Evolutionary conservation across 2,888 invertebrate genomes (phyloP).

Genomic region (Lycophotia porphyrea): DNA sequence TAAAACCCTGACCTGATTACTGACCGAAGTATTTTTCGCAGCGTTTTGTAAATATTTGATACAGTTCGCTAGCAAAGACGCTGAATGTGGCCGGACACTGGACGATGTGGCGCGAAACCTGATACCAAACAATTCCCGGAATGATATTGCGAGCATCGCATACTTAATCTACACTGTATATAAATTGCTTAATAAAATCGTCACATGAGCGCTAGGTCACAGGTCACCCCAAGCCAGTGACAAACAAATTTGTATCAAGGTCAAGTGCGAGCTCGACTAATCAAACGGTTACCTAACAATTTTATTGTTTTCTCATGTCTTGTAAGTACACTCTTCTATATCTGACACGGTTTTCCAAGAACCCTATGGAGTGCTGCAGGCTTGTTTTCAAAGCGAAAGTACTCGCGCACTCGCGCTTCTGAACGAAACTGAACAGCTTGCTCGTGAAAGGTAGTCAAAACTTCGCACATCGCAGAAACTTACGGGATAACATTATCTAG

Average conservation of each 20-base stretch:
- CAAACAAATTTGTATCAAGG: conserved; percentile 81
- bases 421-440: too few species aligned
- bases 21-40: conserved; percentile 50
- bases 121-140: conserved; percentile 66
- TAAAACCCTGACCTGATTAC: conserved; percentile 66
- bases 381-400: conserved; percentile 2
- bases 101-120: conserved; percentile 47
- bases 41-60: conserved; percentile 41
- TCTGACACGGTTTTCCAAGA: conserved; percentile 11
- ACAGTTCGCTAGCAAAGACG: conserved; percentile 21
- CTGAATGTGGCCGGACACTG: conserved; percentile 23
- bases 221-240: conserved; percentile 71
- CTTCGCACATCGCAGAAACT: not conserved
- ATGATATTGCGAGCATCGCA: conserved; percentile 63
- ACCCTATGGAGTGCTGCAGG: not conserved
- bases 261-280: conserved; percentile 76
- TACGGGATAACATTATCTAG: conserved; percentile 18
- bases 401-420: too few species aligned
- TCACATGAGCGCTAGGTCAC: conserved; percentile 72
- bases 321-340: conserved; percentile 5
- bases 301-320: conserved; percentile 25
- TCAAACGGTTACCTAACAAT: conserved; percentile 66
- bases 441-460: not conserved
- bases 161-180: conserved; percentile 60
- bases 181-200: conserved; percentile 65